Evolutionary conservation across 1,140 invertebrate genomes (phyloP), one percentile per base, ranked within the genome.

Genomic region (Bombus pyrosoma): DNA sequence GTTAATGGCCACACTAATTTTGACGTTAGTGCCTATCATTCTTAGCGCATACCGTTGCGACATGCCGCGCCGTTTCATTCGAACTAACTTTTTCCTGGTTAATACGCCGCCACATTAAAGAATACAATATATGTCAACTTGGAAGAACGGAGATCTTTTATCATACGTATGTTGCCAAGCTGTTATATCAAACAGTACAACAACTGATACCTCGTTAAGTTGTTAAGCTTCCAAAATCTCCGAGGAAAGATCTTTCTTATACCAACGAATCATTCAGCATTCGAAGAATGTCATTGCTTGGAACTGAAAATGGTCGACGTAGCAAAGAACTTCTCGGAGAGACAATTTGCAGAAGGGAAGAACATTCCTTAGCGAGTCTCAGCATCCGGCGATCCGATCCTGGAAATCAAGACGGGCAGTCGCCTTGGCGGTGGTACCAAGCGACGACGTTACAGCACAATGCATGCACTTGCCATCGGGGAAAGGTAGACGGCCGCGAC

Each of bases 401-500:
- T 89, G 88, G 68, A 81, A 85, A 79, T 41, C 57, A 82, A 89
- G 87, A 80, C 85, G 78, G 85, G 80, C 81, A 82, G 88, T 69
- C 87, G 73, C 41, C 81, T 74, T 41, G 84, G 87, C 77, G 75
- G 88, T 73, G 76, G 83, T 86, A 87, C 78, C 83, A 37, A 82
- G 83, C 90, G 90, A 90, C 90, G 79, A 88, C 71, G 85, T 87
- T 88, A 83, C 91, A 87, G 87, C 91, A 89, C 83, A 89, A 89
- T 88, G 82, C 91, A 81, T 93, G 88, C 92, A 93, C 91, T 91
- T 92, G 92, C 91, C 86, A 86, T 90, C 86, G 87, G 89, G 91
- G 92, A 93, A 93, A 94, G 93, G 94, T 94, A 86, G 92, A 95
- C 93, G 93, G 91, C 90, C 92, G 88, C 94, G 95, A 94, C 95